Evolutionary conservation across 1,140 invertebrate species (phyloP), one percentile per base, ranked within the genome.

Genomic region (Cyrtorhinus lividipennis): DNA sequence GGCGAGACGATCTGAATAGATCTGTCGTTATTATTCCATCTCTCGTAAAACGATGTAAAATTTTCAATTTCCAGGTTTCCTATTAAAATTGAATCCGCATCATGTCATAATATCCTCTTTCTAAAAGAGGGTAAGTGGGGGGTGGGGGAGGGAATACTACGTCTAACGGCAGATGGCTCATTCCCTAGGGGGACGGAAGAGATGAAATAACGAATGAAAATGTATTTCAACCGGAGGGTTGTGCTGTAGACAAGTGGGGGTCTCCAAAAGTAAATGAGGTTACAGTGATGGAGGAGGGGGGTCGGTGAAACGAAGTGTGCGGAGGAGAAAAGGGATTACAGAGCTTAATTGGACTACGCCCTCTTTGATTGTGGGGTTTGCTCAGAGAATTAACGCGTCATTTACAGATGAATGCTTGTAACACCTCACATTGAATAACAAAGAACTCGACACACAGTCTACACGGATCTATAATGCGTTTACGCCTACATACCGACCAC

Each of bases 221-320:
- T 38, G 15, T 38, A 13, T 20, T 46, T 44, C 13, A 27, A 61
- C 46, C 38, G 53, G 45, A 48, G 26, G 56, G 57, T 25, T 61
- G 64, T 48, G 62, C 59, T 46, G 22, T 60, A 30, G 53, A 23
- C 38, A 61, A 64, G 67, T 59, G 67, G 24, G 53, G 58, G 27
- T 53, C 44, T 26, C 59, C 62, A 63, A 64, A 64, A 64, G 57
- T 46, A 67, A 68, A 66, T 24, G 46, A 25, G 44, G 65, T 53
- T 64, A 56, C n/a, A n/a, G n/a, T n/a, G n/a, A n/a, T n/a, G n/a
- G n/a, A n/a, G n/a, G n/a, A n/a, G n/a, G n/a, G n/a, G n/a, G n/a
- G n/a, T n/a, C 48, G 20, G 48, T 5, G 46, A 27, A 63, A 46
- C 18, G 38, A 59, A 30, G 58, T 56, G 20, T 23, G 26, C 24